These are phyloP conservation scores for Stenopsyche tienmushanensis DNA, from an alignment of 1,140 invertebrate species.

Conservation along the genomic window DNA sequence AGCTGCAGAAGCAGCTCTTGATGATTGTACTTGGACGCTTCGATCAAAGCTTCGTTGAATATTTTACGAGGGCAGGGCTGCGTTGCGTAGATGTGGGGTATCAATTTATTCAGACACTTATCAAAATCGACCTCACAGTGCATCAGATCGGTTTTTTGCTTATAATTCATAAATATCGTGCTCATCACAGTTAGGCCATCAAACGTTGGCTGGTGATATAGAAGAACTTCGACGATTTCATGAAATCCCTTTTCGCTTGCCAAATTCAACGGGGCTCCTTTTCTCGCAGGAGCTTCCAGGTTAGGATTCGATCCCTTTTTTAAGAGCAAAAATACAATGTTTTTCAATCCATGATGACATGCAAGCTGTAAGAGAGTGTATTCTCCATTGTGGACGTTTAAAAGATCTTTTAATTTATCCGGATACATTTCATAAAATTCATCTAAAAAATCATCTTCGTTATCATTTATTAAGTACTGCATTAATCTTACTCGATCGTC, in stretches of 20 bases:
- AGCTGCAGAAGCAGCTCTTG: constrained; percentile 60
- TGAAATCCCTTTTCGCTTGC: constrained; percentile 62
- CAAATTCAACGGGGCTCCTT: constrained; percentile 56
- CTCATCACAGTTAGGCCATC: constrained; percentile 47
- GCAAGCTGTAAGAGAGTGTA: constrained; percentile 61
- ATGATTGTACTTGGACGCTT: constrained; percentile 71
- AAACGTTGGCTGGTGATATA: constrained; percentile 53
- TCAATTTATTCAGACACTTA: no score
- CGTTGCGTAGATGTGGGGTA: no score
- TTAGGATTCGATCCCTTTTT: constrained; percentile 57
- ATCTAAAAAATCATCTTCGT: constrained; percentile 60
- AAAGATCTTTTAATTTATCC: constrained; percentile 51
- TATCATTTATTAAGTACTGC: constrained; percentile 56
- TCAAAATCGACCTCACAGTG: no score
- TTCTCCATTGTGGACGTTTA: constrained; percentile 55
- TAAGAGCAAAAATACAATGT: constrained; percentile 59
- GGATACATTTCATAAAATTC: constrained; percentile 55
- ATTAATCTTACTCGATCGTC: constrained; percentile 56
- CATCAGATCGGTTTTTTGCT: no score
- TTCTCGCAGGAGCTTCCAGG: constrained; percentile 49
- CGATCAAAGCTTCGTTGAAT: constrained; percentile 76
- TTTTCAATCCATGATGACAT: constrained; percentile 60
- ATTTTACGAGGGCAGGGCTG: no score
- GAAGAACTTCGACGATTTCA: constrained; percentile 61
- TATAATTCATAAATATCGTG: constrained; percentile 59